phyloP scores from a whole-genome alignment of 2,888 invertebrate genomes.

The Heliconius sara region DNA sequence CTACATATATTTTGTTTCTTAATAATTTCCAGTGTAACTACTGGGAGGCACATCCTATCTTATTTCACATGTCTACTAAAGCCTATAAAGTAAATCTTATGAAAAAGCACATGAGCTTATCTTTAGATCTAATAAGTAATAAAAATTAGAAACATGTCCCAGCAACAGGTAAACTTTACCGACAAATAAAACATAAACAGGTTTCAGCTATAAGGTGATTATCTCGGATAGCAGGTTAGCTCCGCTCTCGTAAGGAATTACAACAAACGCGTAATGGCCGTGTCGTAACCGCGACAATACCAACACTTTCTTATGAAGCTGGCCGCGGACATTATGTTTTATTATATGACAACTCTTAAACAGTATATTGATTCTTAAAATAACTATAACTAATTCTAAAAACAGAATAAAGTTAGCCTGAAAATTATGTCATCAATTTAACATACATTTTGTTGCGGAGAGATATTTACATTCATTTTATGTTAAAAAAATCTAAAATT shows the following conservation, averaged over 20 bases:
- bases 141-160: conserved; percentile 44
- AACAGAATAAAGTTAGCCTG: neutral
- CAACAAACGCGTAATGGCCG: conserved; percentile 74
- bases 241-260: conserved; percentile 74
- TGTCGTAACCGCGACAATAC: conserved; percentile 71
- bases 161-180: conserved; percentile 47
- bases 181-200: conserved; percentile 51
- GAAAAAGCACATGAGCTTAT: conserved; percentile 34
- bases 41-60: neutral
- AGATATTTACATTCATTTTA: neutral
- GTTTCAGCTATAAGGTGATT: conserved; percentile 55
- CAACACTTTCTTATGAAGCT: conserved; percentile 56
- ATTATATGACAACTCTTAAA: conserved; percentile 46
- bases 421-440: neutral
- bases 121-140: conserved; percentile 31
- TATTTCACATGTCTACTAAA: conserved; percentile 5
- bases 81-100: conserved; percentile 22
- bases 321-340: conserved; percentile 48
- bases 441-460: neutral
- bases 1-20: neutral
- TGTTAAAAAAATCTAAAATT: neutral
- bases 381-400: too few species aligned
- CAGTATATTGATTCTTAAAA: conserved; percentile 1
- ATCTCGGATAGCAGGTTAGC: conserved; percentile 62
- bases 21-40: neutral